Evolutionary conservation across 1,140 invertebrate genomes (phyloP).

Genomic region (Drosophila parabipectinata): DNA sequence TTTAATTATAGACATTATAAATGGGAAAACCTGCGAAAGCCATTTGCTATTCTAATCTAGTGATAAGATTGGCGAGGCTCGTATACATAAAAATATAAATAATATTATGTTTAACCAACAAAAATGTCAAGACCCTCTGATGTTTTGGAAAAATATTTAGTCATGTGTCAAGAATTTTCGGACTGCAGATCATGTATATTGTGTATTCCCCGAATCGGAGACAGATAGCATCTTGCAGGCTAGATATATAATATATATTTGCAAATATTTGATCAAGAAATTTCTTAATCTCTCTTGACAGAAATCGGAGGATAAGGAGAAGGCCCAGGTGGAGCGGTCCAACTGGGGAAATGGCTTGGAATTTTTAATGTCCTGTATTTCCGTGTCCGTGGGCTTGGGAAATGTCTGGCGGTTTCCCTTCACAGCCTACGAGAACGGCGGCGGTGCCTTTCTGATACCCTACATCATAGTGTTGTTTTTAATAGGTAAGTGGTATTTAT

Average conservation of each 20-base stretch:
- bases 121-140: background rate
- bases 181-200: slow-evolving; percentile 1
- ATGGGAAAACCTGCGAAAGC: background rate
- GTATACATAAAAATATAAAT: background rate
- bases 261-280: slow-evolving; percentile 17
- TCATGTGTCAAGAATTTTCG: slow-evolving; percentile 24
- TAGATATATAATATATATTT: background rate
- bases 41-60: background rate
- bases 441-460: slow-evolving; percentile 89
- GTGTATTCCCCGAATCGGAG: slow-evolving; percentile 10
- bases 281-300: slow-evolving; percentile 1
- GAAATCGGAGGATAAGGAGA: slow-evolving; percentile 39
- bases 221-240: background rate
- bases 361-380: slow-evolving; percentile 95
- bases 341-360: slow-evolving; percentile 94
- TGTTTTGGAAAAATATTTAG: slow-evolving; percentile 29
- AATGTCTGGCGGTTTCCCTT: slow-evolving; percentile 89
- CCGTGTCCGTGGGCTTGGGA: slow-evolving; percentile 94
- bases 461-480: slow-evolving; percentile 93
- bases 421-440: slow-evolving; percentile 92
- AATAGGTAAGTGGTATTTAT: slow-evolving; percentile 86
- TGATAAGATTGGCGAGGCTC: background rate
- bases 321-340: slow-evolving; percentile 84
- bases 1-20: background rate
- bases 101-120: background rate